Base-by-base conservation (phyloP, 2,888 invertebrate species). In the Drosophila kokeensis region DNA sequence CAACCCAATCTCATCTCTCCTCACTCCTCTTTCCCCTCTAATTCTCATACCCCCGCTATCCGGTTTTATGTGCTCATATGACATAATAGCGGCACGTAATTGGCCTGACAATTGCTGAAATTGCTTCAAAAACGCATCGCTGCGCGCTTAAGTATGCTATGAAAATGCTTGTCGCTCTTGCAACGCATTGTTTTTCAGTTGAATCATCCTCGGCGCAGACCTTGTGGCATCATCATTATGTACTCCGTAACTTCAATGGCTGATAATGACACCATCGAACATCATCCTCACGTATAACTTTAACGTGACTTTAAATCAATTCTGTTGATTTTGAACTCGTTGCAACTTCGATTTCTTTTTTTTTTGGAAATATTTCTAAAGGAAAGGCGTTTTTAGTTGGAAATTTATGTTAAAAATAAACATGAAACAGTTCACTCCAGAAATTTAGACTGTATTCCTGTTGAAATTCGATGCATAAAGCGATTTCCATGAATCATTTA, bases 31-130 rank as follows among this genome's bases (percentile, higher is more conserved):
- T 2, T 0, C 18, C 13, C 15, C 24, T 15, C 2, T 15, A 6
- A 24, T 7, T 32, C 24, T 2, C 27, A 24, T 45, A 15, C 15
- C 15, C 7, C 2, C 8, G 24, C 67, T 50, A 67, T 64, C 48
- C 58, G 61, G 69, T 75, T 79, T 84, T 87, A 83, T 84, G 84
- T 74, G 67, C 89, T 87, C 84, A 89, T 85, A 89, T 84, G 89
- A 70, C 87, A 76, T 85, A 89, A 85, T 85, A 87, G 89, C 82
- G 80, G 82, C 66, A 73, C 83, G 75, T 87, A 85, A 85, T 85
- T 85, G 90, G 89, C 88, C 85, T 78, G 89, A 87, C 89, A 89
- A 85, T 85, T 85, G 85, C 78, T 69, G 72, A 75, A 82, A 84
- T 73, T 78, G 69, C 84, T 81, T 69, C 71, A 67, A 69, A 84